Percentiles rank a stretch among this genome's conserved stretches.
These are phyloP conservation scores for Sitta europaea DNA, from an alignment of 2,113 vertebrate species.

Conservation along the genomic window DNA sequence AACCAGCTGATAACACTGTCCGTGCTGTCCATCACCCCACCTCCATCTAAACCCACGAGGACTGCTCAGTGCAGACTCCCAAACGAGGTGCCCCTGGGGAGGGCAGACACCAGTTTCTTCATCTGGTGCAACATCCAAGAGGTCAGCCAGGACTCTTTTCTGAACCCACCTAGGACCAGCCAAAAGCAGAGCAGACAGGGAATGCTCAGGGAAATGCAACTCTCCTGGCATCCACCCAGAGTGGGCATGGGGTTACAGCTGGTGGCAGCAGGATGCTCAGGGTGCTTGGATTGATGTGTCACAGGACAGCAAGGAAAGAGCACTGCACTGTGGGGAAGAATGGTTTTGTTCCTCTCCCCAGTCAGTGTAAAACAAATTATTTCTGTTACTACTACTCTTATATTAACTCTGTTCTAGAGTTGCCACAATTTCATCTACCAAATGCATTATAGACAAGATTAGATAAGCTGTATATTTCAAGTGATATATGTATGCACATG, in stretches of 20 bases:
- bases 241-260: neutral
- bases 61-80: neutral
- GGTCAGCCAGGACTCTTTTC: neutral
- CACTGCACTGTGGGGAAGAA: neutral
- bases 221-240: fast-evolving
- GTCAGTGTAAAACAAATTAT: neutral
- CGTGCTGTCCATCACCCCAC: neutral
- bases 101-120: neutral
- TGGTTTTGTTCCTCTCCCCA: neutral
- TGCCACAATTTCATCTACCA: neutral
- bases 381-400: neutral
- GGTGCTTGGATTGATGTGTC: neutral
- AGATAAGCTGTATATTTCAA: neutral
- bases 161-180: neutral
- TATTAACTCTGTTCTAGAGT: neutral
- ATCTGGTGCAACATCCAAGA: neutral
- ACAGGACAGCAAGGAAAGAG: neutral
- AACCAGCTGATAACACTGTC: neutral
- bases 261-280: neutral
- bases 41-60: neutral
- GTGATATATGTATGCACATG: fast-evolving
- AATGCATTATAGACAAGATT: neutral
- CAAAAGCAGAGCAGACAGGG: neutral
- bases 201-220: neutral
- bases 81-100: neutral